Evolutionary conservation across 37 sponge, comb jelly and placozoan genomes (phyloP).

Genomic region (Mnemiopsis leidyi): DNA sequence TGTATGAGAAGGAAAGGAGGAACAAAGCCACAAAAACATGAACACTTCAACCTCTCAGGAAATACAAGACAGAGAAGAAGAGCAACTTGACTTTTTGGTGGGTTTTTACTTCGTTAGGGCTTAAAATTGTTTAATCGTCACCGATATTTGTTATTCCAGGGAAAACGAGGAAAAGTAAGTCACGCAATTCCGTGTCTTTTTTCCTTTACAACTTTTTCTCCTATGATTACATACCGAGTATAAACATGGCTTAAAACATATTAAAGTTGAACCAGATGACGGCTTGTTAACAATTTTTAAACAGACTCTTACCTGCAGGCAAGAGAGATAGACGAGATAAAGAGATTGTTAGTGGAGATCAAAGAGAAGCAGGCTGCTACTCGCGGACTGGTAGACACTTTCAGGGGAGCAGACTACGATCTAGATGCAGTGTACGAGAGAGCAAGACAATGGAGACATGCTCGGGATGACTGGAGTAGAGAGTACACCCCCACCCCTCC

Average conservation of each 20-base stretch:
- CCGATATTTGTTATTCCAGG: too few relatives aligned
- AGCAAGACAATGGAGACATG: constrained; percentile 35
- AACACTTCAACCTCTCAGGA: not conserved
- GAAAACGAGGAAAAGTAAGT: too few relatives aligned
- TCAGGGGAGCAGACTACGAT: constrained; percentile 25
- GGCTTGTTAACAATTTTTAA: too few relatives aligned
- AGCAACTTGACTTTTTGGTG: not conserved
- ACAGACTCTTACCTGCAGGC: too few relatives aligned
- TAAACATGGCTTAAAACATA: too few relatives aligned
- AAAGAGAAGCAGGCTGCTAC: not conserved
- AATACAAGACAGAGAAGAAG: constrained; percentile 19
- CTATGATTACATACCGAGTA: too few relatives aligned
- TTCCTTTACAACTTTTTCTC: too few relatives aligned
- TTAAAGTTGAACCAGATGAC: too few relatives aligned
- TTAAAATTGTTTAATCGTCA: not conserved
- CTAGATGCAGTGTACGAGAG: constrained; percentile 22
- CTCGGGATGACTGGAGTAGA: not conserved
- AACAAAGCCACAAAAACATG: too few relatives aligned
- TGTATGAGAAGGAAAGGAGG: too few relatives aligned
- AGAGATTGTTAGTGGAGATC: not conserved
- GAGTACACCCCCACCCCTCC: constrained; percentile 44
- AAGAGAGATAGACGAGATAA: constrained; percentile 15
- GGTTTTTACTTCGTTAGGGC: not conserved
- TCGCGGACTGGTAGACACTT: not conserved
- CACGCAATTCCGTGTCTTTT: too few relatives aligned